Evolutionary conservation across 2,797 vertebrate species (phyloP).

Genomic region (Fistularia commersonii): DNA sequence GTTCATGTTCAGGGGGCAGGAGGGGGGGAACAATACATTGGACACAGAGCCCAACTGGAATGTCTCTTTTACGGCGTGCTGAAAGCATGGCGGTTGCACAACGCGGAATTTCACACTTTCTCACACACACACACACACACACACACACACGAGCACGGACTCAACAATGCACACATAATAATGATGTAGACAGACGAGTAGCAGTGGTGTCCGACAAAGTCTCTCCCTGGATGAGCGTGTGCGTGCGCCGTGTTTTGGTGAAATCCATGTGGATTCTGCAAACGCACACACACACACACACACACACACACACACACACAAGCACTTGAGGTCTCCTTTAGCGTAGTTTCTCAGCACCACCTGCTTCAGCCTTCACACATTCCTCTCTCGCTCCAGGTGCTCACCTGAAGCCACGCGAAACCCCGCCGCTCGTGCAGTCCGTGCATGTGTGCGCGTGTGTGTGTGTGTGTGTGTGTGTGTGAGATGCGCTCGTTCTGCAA

Average conservation of each 20-base stretch:
- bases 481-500: no score
- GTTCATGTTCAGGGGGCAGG: no score
- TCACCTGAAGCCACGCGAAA: conserved; percentile 15
- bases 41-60: conserved; percentile 49
- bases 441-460: no score
- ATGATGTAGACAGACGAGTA: conserved; percentile 7
- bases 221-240: not conserved
- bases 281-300: not conserved
- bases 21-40: conserved; percentile 62
- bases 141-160: conserved; percentile 6
- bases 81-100: conserved; percentile 58
- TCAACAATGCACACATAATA: conserved; percentile 1
- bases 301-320: conserved; percentile 10
- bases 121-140: conserved; percentile 11
- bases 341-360: conserved; percentile 34
- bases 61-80: conserved; percentile 44
- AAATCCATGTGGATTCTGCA: not conserved
- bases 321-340: conserved; percentile 2
- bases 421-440: no score
- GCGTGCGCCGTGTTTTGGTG: conserved; percentile 2
- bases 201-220: not conserved
- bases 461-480: no score
- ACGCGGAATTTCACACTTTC: conserved; percentile 51
- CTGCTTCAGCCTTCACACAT: conserved; percentile 58
- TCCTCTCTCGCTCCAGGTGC: conserved; percentile 50